A percentile compares a stretch with the other conserved stretches of the same genome.
These are phyloP conservation scores for Cryptocephalus primarius DNA, from an alignment of 2,888 invertebrate species.

Conservation along the genomic window DNA sequence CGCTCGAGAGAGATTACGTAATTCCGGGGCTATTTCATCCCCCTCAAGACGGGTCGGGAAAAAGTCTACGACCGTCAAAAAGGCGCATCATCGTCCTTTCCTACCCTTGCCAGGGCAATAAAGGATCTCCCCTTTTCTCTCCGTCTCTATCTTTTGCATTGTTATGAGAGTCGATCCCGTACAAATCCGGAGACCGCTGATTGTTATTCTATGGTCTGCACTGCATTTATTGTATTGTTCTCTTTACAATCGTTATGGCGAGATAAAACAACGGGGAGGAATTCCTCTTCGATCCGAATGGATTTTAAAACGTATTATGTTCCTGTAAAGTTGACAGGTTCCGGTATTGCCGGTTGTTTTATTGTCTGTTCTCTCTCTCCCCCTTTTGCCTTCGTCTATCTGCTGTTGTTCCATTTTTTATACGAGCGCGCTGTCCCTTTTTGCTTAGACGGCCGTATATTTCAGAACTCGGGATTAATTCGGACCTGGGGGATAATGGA, in stretches of 20 bases:
- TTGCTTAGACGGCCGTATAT: no score
- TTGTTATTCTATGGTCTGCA: constrained; percentile 26
- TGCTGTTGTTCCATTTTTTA: background rate
- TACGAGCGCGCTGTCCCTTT: background rate
- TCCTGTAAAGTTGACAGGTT: constrained; percentile 12
- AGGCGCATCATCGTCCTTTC: no score
- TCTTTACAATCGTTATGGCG: constrained; percentile 23
- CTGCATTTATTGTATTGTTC: constrained; percentile 27
- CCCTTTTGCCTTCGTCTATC: background rate
- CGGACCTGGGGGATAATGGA: no score
- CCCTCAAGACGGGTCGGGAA: no score
- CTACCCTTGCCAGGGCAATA: no score
- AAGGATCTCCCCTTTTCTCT: no score
- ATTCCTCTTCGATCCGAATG: constrained; percentile 11
- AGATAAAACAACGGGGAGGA: constrained; percentile 20
- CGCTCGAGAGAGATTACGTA: no score
- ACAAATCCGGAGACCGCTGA: constrained; percentile 17
- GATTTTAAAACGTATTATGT: constrained; percentile 16
- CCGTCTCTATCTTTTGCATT: background rate
- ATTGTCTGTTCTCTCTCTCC: background rate
- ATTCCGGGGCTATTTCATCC: no score
- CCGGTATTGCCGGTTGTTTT: constrained; percentile 2
- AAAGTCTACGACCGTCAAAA: no score
- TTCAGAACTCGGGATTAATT: no score
- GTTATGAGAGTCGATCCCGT: constrained; percentile 4